Evolutionary conservation across 2,888 invertebrate species (phyloP), one percentile per base, ranked within the genome.

Genomic region (Agrotis exclamationis): DNA sequence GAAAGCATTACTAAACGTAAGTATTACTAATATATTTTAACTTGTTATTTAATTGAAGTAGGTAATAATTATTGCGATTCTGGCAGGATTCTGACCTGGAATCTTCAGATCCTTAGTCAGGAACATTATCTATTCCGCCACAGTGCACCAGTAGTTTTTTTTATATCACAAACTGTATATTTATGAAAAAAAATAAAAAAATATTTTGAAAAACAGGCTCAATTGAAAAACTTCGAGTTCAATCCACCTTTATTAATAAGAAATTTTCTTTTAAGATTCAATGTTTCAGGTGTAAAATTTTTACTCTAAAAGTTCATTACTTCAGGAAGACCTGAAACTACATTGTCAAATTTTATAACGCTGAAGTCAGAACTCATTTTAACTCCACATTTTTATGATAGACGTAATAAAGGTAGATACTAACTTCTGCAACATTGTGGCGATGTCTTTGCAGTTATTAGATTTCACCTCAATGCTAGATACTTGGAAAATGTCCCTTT

Each of bases 51-150:
- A n/a, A n/a, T n/a, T n/a, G n/a, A n/a, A n/a, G n/a, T n/a, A n/a
- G n/a, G n/a, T n/a, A n/a, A n/a, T n/a, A n/a, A n/a, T n/a, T n/a
- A n/a, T n/a, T n/a, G n/a, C n/a, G n/a, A n/a, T n/a, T n/a, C n/a
- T n/a, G n/a, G n/a, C n/a, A n/a, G n/a, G n/a, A n/a, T n/a, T n/a
- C n/a, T n/a, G 24, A 24, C 24, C 24, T 24, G 24, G 24, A 24
- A 24, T 24, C 24, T 24, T 24, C 24, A 3, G 24, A 2, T 24
- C 3, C 24, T 2, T 24, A 24, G 97, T 97, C 97, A 97, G 97
- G 97, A 97, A 97, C 97, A 97, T 66, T 70, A 65, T 53, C 70
- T 64, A 24, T 96, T 97, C 96, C 96, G 96, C 96, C 96, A n/a
- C 97, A 97, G 94, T 96, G 96, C n/a, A n/a, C 96, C 96, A 3